Conservation (phyloP, 2,113 vertebrate species). For the Phocoena phocoena region DNA sequence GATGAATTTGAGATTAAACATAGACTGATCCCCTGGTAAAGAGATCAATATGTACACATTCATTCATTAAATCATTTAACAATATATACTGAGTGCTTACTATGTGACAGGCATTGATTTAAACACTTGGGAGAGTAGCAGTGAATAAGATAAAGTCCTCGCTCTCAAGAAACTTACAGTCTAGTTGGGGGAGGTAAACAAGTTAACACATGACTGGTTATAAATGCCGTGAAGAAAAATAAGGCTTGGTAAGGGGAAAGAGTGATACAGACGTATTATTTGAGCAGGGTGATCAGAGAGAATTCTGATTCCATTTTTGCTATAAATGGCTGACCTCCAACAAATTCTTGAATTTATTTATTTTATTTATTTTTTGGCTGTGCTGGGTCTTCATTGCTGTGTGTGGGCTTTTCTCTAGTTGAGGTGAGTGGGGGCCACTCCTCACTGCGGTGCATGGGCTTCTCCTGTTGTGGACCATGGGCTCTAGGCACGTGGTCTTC, state of each 20-base stretch:
- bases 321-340: background rate
- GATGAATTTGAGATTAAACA: slow-evolving; percentile 33
- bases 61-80: background rate
- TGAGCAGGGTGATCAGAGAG: background rate
- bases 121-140: background rate
- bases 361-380: too few relatives aligned
- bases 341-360: background rate
- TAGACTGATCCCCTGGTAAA: background rate
- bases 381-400: too few relatives aligned
- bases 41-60: background rate
- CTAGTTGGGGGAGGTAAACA: background rate
- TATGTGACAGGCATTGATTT: slow-evolving; percentile 25
- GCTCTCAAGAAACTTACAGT: slow-evolving; percentile 12
- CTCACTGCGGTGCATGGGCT: too few relatives aligned
- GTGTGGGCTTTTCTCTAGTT: too few relatives aligned
- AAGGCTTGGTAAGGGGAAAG: background rate
- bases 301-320: background rate
- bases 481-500: too few relatives aligned
- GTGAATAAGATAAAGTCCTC: slow-evolving; percentile 3
- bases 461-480: too few relatives aligned
- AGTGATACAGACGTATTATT: background rate
- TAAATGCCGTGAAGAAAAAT: slow-evolving; percentile 22
- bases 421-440: too few relatives aligned
- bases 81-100: background rate
- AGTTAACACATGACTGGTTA: background rate